Percentiles rank a stretch among this genome's conserved stretches.
Evolutionary conservation across 2,888 invertebrate genomes (phyloP).

Genomic region (Charanyca ferruginea): DNA sequence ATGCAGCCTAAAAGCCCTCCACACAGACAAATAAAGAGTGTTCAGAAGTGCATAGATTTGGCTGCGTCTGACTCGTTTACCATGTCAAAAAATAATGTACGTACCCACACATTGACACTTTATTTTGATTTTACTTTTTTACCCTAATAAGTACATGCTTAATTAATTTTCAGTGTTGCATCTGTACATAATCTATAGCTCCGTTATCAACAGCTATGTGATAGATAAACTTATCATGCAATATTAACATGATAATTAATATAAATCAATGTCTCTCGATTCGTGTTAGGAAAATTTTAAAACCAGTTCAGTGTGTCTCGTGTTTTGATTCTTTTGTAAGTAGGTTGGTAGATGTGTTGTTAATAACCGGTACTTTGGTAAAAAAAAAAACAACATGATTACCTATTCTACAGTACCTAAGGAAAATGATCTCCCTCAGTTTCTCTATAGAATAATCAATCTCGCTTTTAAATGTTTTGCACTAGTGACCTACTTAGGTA

Average conservation of each 20-base stretch:
- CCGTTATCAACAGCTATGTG: neutral
- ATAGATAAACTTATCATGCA: slow-evolving; percentile 19
- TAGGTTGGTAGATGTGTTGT: neutral
- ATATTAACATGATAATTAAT: slow-evolving; percentile 20
- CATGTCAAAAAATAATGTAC: no score
- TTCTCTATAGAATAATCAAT: neutral
- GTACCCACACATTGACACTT: neutral
- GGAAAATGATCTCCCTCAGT: slow-evolving; percentile 2
- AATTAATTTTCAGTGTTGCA: slow-evolving; percentile 11
- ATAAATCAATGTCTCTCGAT: slow-evolving; percentile 15
- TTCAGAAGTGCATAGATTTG: no score
- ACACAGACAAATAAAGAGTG: no score
- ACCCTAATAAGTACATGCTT: neutral
- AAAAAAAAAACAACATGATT: slow-evolving; percentile 12
- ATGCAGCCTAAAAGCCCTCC: no score
- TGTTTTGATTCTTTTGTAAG: no score
- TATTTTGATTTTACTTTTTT: neutral
- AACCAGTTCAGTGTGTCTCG: slow-evolving; percentile 30
- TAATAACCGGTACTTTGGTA: slow-evolving; percentile 12
- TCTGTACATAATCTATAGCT: slow-evolving; percentile 17
- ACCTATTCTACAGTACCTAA: neutral
- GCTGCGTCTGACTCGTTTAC: no score
- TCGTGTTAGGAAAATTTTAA: neutral
- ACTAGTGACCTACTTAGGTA: no score
- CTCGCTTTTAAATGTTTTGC: neutral